Evolutionary conservation across 2,888 invertebrate species (phyloP).

Genomic region (Drosophila kambysellisi): DNA sequence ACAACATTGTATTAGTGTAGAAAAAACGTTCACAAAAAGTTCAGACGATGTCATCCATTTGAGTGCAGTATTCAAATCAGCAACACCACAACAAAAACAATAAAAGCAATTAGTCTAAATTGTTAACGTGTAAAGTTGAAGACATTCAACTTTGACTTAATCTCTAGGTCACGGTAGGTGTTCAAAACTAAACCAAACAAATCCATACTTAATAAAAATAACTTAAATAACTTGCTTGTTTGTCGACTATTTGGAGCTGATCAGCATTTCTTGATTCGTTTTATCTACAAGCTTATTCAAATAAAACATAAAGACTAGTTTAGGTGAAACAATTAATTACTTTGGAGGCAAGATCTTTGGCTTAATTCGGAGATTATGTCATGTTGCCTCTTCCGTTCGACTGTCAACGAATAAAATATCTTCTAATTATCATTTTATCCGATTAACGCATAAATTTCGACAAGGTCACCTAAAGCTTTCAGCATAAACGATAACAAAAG

Average conservation of each 20-base stretch:
- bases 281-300: conserved; percentile 45
- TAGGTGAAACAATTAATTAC: conserved; percentile 53
- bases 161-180: conserved; percentile 71
- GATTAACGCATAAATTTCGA: conserved; percentile 52
- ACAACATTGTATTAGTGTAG: conserved; percentile 25
- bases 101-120: conserved; percentile 60
- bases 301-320: conserved; percentile 33
- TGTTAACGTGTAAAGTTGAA: conserved; percentile 59
- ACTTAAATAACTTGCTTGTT: conserved; percentile 14
- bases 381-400: conserved; percentile 33
- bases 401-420: conserved; percentile 49
- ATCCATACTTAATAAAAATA: background rate
- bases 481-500: conserved; percentile 64
- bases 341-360: conserved; percentile 33
- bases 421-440: conserved; percentile 47
- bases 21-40: conserved; percentile 58
- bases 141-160: conserved; percentile 79
- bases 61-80: conserved; percentile 37
- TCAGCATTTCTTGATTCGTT: conserved; percentile 20
- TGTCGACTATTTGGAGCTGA: background rate
- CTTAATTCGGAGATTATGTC: conserved; percentile 39
- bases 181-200: conserved; percentile 16
- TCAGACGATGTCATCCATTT: conserved; percentile 59
- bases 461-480: conserved; percentile 63
- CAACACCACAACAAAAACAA: conserved; percentile 22